Base-by-base conservation (phyloP, 2,888 invertebrate species). In the Pasiphila rectangulata region DNA sequence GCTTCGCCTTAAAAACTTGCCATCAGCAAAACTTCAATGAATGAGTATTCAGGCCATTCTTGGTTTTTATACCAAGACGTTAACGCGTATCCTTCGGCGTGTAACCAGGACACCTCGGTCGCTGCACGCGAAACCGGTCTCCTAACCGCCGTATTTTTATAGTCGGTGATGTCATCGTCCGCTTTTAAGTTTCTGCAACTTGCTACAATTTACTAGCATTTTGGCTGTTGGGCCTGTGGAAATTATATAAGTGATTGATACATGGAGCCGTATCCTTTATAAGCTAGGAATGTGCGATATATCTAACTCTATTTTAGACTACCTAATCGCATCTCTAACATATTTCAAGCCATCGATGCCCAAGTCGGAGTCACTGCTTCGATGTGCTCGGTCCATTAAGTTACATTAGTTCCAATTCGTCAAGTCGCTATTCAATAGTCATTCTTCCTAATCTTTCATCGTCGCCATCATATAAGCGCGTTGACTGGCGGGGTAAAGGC, bases 41-140 rank as follows among this genome's bases (percentile, higher is more conserved):
- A n/a, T n/a, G n/a, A 6, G 21, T 21, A 21, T 4, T 21, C 4
- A 21, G 6, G 3, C 21, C 21, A 21, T 9, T 21, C 13, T 9
- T 23, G 30, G 15, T 10, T 27, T 23, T 17, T 17, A 23, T n/a
- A n/a, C 19, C 17, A 40, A 27, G 35, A 32, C 24, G 16, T 17
- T 40, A 6, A 23, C 10, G 15, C 38, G 38, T 20, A 43, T 35
- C 25, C 45, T 41, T 41, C 41, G 10, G 37, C 36, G 41, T 24
- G 15, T 38, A 51, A 46, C 30, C 53, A 41, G 51, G 54, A 34
- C 47, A 46, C 29, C 41, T 34, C 43, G 54, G 36, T 51, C 45
- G 36, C 16, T 36, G 36, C 50, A 45, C 46, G 53, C 54, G 42
- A 54, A 64, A 64, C 64, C 64, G 64, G 64, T 64, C 59, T 41